Evolutionary conservation across 2,888 invertebrate genomes (phyloP).

Genomic region (Carpatolechia fugitivella): DNA sequence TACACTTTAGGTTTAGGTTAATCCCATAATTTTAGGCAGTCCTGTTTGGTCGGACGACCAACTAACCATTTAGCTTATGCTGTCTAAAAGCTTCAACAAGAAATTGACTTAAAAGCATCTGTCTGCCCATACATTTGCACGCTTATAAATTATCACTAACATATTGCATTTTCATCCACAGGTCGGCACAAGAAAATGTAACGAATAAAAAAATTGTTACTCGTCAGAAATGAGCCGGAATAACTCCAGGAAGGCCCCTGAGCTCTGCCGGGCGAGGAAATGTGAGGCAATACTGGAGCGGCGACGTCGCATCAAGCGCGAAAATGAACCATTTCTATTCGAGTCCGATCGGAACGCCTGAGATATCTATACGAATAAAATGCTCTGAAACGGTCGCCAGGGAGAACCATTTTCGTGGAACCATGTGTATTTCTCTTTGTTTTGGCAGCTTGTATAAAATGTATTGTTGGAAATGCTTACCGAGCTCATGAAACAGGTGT

Average conservation of each 20-base stretch:
- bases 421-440: slow-evolving; percentile 12
- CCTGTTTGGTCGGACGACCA: too few species aligned
- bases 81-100: too few species aligned
- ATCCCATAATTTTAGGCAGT: too few species aligned
- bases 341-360: slow-evolving; percentile 28
- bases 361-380: slow-evolving; percentile 27
- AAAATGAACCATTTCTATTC: slow-evolving; percentile 44
- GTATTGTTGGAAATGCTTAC: not conserved
- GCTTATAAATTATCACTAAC: too few species aligned
- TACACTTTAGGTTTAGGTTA: too few species aligned
- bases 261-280: not conserved
- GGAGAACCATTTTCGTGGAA: slow-evolving; percentile 9
- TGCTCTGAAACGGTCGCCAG: slow-evolving; percentile 24
- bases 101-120: too few species aligned
- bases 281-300: slow-evolving; percentile 11
- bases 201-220: slow-evolving; percentile 5
- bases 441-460: slow-evolving; percentile 7
- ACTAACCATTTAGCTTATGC: too few species aligned
- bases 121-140: too few species aligned
- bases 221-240: slow-evolving; percentile 10
- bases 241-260: not conserved
- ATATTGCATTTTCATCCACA: not conserved
- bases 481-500: too few species aligned
- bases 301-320: slow-evolving; percentile 17
- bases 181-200: not conserved